These are phyloP conservation scores for Plumapathes pennacea DNA, from an alignment of 92 coral and sea anemone species.

Conservation along the genomic window DNA sequence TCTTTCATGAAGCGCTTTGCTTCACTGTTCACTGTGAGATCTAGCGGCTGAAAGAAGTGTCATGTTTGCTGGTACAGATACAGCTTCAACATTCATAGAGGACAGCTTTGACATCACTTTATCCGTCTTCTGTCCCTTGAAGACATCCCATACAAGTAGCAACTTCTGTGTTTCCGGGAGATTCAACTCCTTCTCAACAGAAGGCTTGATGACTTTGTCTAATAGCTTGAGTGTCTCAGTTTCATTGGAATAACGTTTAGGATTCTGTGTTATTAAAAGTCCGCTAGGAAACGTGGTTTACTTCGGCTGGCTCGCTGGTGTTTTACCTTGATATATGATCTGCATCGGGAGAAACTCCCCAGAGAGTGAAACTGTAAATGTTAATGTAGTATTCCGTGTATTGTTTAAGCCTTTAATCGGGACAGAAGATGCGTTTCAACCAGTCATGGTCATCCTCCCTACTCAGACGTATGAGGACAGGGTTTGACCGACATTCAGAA, in stretches of 20 bases:
- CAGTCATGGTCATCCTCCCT: slow-evolving; percentile 74
- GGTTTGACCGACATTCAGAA: slow-evolving; percentile 68
- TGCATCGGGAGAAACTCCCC: slow-evolving; percentile 61
- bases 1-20: slow-evolving; percentile 57
- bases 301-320: slow-evolving; percentile 53
- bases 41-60: slow-evolving; percentile 61
- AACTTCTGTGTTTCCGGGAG: no score
- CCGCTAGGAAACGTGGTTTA: no score
- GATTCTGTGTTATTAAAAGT: no score
- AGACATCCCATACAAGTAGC: slow-evolving; percentile 60
- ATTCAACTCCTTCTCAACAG: no score
- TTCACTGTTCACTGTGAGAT: slow-evolving; percentile 55
- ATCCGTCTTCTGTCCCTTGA: slow-evolving; percentile 50
- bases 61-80: slow-evolving; percentile 59
- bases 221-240: no score
- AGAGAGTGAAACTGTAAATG: slow-evolving; percentile 42
- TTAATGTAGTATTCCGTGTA: slow-evolving; percentile 40
- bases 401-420: slow-evolving; percentile 50
- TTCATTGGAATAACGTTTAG: no score
- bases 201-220: no score
- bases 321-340: slow-evolving; percentile 52
- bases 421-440: slow-evolving; percentile 46
- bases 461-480: slow-evolving; percentile 67
- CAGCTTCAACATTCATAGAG: slow-evolving; percentile 44
- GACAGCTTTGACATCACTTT: slow-evolving; percentile 50